Evolutionary conservation across 2,113 vertebrate species (phyloP).

Genomic region (Okapia johnstoni): DNA sequence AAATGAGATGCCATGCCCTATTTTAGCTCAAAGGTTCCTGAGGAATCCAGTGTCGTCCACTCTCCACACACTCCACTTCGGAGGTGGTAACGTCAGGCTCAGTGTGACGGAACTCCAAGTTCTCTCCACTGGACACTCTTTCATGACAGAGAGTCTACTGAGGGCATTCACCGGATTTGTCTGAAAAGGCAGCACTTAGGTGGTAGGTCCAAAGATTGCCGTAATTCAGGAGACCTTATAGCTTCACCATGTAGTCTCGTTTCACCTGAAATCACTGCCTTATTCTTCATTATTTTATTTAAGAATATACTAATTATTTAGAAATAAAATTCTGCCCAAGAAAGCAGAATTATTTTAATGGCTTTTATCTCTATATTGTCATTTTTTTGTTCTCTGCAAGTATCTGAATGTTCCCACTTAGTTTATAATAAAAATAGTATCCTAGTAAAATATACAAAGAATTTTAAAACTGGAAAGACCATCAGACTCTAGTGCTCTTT

Average conservation of each 20-base stretch:
- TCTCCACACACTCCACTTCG: not conserved
- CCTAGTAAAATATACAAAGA: not conserved
- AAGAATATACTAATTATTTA: not conserved
- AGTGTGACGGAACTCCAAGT: not conserved
- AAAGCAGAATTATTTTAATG: not conserved
- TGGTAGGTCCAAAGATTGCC: not conserved
- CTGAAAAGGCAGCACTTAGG: not conserved
- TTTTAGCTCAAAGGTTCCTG: constrained; percentile 39
- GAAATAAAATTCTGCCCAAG: not conserved
- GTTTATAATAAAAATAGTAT: not conserved
- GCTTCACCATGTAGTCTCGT: not conserved
- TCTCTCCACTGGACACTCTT: not conserved
- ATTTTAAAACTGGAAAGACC: not conserved
- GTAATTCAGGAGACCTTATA: not conserved
- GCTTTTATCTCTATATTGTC: not conserved
- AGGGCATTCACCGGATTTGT: not conserved
- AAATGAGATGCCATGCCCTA: constrained; percentile 4
- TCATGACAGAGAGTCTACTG: not conserved
- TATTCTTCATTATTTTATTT: not conserved
- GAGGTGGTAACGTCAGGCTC: not conserved
- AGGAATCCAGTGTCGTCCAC: not conserved
- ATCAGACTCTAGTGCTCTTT: not conserved
- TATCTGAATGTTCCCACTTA: not conserved
- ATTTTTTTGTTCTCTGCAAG: not conserved
- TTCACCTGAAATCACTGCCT: not conserved